Evolutionary conservation across 2,797 vertebrate genomes (phyloP), one percentile per base, ranked within the genome.

Genomic region (Psittacula derbiana): DNA sequence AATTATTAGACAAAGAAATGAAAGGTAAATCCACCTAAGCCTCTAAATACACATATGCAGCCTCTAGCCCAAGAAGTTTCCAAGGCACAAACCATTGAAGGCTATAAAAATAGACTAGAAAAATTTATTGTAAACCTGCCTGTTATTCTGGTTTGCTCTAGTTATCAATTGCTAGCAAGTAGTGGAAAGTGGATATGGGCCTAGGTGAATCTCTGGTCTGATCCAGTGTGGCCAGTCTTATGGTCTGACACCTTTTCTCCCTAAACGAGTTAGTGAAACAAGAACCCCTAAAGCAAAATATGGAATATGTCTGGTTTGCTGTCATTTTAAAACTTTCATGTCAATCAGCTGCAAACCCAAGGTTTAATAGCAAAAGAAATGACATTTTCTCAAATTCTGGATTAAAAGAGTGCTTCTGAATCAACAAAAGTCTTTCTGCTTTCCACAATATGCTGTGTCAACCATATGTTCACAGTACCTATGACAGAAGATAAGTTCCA

Each of bases 401-500:
- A 70, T 85, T 94, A 80, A 80, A 84, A 84, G 23, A 16, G 9
- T 57, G 11, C 12, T 67, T 93, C 64, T 78, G 41, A 86, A 85
- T 16, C 14, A 82, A 55, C 6, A 41, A 61, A 93, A 46, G 15
- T 24, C 52, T 65, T 82, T 61, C 3, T 75, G 17, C 12, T 62
- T 84, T 81, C 33, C 27, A 49, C 6, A 41, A 23, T 0, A 0
- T 23, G 7, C 82, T 86, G 8, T 76, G 19, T 86, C 60, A 90
- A n/a, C 11, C 0, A 0, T 24, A n/a, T 46, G 12, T 16, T 90
- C n/a, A 11, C 23, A 38, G 4, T 43, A 20, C 11, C 3, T 28
- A 10, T 38, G 64, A 66, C 27, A 92, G 58, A 84, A 80, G 70
- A 64, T 31, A 52, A 40, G 10, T 57, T 85, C 64, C 30, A 82